phyloP scores from a whole-genome alignment of 1,140 invertebrate species.

The Drosophila quadrilineata region DNA sequence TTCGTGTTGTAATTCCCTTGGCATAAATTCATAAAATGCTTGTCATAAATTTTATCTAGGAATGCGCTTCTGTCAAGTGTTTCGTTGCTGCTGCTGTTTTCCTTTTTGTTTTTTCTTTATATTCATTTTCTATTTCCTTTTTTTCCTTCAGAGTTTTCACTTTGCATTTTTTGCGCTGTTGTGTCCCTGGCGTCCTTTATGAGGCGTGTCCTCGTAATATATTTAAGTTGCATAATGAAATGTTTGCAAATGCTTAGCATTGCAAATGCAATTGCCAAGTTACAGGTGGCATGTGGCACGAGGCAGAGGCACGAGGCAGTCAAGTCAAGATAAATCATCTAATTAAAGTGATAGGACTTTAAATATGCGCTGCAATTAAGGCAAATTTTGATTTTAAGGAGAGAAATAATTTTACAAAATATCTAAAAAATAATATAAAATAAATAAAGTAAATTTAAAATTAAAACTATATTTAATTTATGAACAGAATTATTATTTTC shows the following conservation, averaged over 20 bases:
- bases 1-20: constrained; percentile 27
- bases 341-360: constrained; percentile 56
- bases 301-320: not conserved
- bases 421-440: constrained; percentile 19
- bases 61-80: constrained; percentile 45
- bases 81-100: not conserved
- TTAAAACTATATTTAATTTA: not conserved
- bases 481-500: too few relatives aligned
- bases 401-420: too few relatives aligned
- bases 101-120: not conserved
- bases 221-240: constrained; percentile 70
- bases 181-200: constrained; percentile 1
- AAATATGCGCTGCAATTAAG: constrained; percentile 53
- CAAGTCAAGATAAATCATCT: constrained; percentile 55
- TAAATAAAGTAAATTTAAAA: constrained; percentile 14
- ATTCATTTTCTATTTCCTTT: not conserved
- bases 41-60: constrained; percentile 37
- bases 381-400: too few relatives aligned
- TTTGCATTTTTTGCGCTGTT: constrained; percentile 7
- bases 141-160: constrained; percentile 16
- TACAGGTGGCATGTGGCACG: constrained; percentile 12
- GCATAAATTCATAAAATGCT: constrained; percentile 36
- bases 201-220: constrained; percentile 37
- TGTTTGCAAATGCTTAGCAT: constrained; percentile 74
- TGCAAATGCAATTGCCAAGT: constrained; percentile 53